phyloP scores from a whole-genome alignment of 2,888 invertebrate genomes.

The Ophioninae sp. region DNA sequence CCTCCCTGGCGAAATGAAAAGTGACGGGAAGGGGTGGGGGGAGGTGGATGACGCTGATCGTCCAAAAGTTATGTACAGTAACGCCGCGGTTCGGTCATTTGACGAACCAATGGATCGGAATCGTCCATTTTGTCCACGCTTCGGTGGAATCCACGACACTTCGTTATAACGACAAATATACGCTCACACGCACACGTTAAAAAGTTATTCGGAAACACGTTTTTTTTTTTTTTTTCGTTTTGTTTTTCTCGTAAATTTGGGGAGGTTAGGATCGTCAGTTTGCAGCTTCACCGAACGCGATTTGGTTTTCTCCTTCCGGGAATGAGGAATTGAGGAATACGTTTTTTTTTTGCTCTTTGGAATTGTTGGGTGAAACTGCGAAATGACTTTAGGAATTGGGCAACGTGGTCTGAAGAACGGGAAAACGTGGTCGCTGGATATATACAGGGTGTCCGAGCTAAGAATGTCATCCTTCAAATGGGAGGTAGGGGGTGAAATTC shows the following conservation, averaged over 20 bases:
- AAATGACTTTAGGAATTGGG: not conserved
- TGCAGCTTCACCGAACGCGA: not conserved
- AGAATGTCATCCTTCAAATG: too few species aligned
- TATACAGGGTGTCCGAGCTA: too few species aligned
- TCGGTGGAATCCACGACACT: not conserved
- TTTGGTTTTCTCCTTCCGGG: not conserved
- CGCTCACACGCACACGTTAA: not conserved
- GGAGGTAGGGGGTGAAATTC: too few species aligned
- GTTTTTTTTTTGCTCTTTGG: not conserved
- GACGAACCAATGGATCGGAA: not conserved
- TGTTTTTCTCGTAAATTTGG: not conserved
- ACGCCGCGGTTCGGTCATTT: not conserved
- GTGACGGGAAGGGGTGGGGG: not conserved
- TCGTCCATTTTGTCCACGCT: not conserved
- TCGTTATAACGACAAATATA: not conserved
- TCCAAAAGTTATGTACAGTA: slow-evolving; percentile 29
- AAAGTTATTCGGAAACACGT: not conserved
- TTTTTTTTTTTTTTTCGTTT: not conserved
- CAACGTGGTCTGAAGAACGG: not conserved
- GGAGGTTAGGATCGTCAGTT: not conserved
- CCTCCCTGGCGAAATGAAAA: not conserved
- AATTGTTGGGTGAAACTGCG: not conserved
- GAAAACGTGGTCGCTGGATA: not conserved
- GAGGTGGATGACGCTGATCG: not conserved
- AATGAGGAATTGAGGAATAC: not conserved